These are phyloP conservation scores for Podilymbus podiceps DNA, from an alignment of 2,113 vertebrate species.

Conservation along the genomic window DNA sequence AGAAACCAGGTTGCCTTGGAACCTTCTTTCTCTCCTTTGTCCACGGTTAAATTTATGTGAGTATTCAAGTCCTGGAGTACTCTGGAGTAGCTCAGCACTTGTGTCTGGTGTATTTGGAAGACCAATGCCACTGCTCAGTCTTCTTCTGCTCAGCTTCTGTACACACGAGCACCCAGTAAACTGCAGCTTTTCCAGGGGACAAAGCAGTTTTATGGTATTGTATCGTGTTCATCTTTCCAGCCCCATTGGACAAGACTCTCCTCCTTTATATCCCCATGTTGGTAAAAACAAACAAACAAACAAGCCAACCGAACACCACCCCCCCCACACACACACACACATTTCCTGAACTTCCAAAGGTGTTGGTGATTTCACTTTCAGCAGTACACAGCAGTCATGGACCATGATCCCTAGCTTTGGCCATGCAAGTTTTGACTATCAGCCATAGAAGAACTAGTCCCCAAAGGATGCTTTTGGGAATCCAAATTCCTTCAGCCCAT, in stretches of 20 bases:
- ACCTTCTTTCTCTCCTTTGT: background rate
- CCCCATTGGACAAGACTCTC: background rate
- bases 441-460: background rate
- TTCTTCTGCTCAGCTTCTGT: background rate
- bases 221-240: background rate
- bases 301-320: background rate
- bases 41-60: background rate
- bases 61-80: background rate
- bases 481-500: background rate
- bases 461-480: background rate
- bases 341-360: background rate
- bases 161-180: background rate
- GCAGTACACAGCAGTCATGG: background rate
- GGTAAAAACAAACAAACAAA: background rate
- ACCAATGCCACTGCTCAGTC: background rate
- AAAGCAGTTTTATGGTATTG: background rate
- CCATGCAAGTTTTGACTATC: background rate
- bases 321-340: too few species aligned
- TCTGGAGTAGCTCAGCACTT: background rate
- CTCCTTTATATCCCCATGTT: background rate
- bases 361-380: background rate
- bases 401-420: background rate
- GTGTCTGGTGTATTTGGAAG: background rate
- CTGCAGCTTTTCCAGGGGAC: background rate
- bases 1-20: background rate